These are phyloP conservation scores for Brachyopa scutellaris DNA, from an alignment of 2,888 invertebrate genomes.

Conservation along the genomic window DNA sequence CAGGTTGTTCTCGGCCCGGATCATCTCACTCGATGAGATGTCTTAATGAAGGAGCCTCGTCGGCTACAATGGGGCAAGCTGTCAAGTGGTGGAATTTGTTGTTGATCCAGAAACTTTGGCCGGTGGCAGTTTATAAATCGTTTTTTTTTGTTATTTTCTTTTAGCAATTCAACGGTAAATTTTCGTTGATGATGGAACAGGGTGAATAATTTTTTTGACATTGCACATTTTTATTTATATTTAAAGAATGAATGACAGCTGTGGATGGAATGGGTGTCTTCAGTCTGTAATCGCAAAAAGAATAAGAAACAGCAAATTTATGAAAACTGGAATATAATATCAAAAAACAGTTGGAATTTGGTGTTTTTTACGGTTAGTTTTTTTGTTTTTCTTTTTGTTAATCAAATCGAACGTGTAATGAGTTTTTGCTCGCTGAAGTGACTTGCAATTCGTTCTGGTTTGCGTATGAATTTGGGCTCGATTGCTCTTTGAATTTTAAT, in stretches of 20 bases:
- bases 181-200: conserved; percentile 33
- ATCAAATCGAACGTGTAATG: conserved; percentile 42
- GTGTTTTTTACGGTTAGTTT: not conserved
- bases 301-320: too few relatives aligned
- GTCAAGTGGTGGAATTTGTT: conserved; percentile 61
- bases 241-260: conserved; percentile 49
- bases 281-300: too few relatives aligned
- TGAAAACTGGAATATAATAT: conserved; percentile 25
- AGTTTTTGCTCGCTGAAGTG: conserved; percentile 24
- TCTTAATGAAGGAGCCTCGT: conserved; percentile 49
- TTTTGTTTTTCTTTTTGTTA: not conserved
- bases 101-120: conserved; percentile 61
- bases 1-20: conserved; percentile 7
- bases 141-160: not conserved
- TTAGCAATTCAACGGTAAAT: conserved; percentile 20
- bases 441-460: conserved; percentile 45
- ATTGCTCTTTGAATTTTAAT: conserved; percentile 58
- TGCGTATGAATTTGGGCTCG: not conserved
- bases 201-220: conserved; percentile 19
- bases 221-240: not conserved
- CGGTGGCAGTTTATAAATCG: conserved; percentile 40
- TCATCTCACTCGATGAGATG: conserved; percentile 23
- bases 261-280: conserved; percentile 1
- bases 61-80: conserved; percentile 31
- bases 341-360: conserved; percentile 1